Conservation (phyloP, 1,140 invertebrate genomes). For the Latrodectus geometricus region DNA sequence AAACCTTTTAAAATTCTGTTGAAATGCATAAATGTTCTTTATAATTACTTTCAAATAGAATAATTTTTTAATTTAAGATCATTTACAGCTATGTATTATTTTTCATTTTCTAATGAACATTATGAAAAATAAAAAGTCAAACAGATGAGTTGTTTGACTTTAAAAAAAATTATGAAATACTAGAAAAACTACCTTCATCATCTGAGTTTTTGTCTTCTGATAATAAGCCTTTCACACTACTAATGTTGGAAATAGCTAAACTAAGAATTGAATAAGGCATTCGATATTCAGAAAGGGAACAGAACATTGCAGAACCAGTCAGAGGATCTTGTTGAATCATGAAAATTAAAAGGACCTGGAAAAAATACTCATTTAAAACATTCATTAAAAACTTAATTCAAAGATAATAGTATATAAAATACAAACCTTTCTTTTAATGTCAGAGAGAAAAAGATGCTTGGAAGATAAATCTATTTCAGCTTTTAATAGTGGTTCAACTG, state of each 20-base stretch:
- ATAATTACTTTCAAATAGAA: too few species aligned
- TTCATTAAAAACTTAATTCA: too few species aligned
- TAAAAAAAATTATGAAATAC: too few species aligned
- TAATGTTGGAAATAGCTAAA: conserved; percentile 87
- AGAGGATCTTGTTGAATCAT: conserved; percentile 76
- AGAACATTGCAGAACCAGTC: conserved; percentile 72
- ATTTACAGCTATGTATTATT: too few species aligned
- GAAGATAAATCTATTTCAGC: conserved; percentile 84
- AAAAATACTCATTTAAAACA: conserved; percentile 13
- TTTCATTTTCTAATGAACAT: too few species aligned
- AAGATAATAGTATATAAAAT: neutral
- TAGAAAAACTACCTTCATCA: conserved; percentile 40
- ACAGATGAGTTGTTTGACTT: too few species aligned
- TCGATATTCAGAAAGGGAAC: conserved; percentile 84
- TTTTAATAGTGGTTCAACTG: conserved; percentile 74
- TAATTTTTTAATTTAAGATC: too few species aligned
- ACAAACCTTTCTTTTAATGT: conserved; percentile 77
- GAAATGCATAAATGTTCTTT: too few species aligned
- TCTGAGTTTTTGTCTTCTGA: conserved; percentile 22
- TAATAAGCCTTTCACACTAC: conserved; percentile 66
- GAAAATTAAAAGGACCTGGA: conserved; percentile 80
- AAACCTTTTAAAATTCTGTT: too few species aligned
- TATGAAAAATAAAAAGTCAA: too few species aligned
- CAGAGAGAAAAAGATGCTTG: conserved; percentile 85
- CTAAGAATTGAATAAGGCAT: conserved; percentile 85